A percentile compares a stretch with the other conserved stretches of the same genome.
Conservation (phyloP, 2,888 invertebrate genomes). For the Ochropleura plecta region DNA sequence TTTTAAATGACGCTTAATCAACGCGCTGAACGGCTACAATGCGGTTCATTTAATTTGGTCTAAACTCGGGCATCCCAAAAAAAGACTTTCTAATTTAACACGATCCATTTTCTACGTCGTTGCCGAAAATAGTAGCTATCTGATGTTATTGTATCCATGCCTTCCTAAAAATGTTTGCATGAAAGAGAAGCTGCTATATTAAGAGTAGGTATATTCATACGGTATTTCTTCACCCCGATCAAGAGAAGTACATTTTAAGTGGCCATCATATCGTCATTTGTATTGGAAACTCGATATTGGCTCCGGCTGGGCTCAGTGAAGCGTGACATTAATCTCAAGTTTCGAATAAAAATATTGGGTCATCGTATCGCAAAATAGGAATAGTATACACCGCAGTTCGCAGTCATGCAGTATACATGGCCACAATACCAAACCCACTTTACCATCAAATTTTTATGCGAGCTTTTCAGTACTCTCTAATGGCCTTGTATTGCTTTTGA, state of each 20-base stretch:
- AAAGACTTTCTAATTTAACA: background rate
- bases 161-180: slow-evolving; percentile 19
- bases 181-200: slow-evolving; percentile 24
- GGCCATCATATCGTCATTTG: slow-evolving; percentile 67
- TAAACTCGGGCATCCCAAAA: background rate
- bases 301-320: slow-evolving; percentile 63
- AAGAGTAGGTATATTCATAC: slow-evolving; percentile 29
- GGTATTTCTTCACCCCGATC: slow-evolving; percentile 51
- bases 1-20: background rate
- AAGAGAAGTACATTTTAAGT: slow-evolving; percentile 66
- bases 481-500: slow-evolving; percentile 7
- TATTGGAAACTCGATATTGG: slow-evolving; percentile 68
- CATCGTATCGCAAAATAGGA: slow-evolving; percentile 59
- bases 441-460: slow-evolving; percentile 42
- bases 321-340: slow-evolving; percentile 73
- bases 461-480: slow-evolving; percentile 44
- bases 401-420: slow-evolving; percentile 41
- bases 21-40: background rate
- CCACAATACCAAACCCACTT: slow-evolving; percentile 44
- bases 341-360: slow-evolving; percentile 65
- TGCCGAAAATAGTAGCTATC: slow-evolving; percentile 10
- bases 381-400: slow-evolving; percentile 45
- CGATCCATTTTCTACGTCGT: background rate
- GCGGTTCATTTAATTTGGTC: background rate
- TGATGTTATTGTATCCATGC: slow-evolving; percentile 7